Conservation (phyloP, 1,140 invertebrate species). For the Campoletis sonorensis region DNA sequence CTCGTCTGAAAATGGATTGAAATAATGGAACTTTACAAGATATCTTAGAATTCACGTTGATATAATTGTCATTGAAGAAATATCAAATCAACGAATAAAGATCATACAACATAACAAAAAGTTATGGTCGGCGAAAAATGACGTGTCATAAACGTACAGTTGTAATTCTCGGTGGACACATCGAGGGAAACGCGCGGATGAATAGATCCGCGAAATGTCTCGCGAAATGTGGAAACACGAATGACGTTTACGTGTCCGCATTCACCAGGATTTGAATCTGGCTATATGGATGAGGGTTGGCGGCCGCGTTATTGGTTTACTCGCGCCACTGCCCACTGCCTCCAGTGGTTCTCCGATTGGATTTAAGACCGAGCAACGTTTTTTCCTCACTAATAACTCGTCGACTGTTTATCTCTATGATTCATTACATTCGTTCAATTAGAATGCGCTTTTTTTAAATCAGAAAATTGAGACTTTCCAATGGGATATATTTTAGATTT, state of each 20-base stretch:
- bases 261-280: constrained; percentile 74
- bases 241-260: constrained; percentile 64
- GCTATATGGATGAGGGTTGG: constrained; percentile 66
- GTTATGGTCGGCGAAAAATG: not conserved
- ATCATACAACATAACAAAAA: not conserved
- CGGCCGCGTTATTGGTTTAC: constrained; percentile 76
- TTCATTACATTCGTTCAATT: too few relatives aligned
- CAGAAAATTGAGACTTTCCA: too few relatives aligned
- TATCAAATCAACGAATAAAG: not conserved
- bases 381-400: too few relatives aligned
- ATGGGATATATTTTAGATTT: too few relatives aligned
- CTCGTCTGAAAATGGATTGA: not conserved
- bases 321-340: constrained; percentile 72
- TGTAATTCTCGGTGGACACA: constrained; percentile 56
- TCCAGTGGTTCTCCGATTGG: constrained; percentile 66
- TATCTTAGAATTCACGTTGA: not conserved
- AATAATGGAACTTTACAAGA: not conserved
- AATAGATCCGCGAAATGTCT: constrained; percentile 69
- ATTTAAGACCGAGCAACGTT: not conserved
- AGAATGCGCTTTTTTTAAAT: too few relatives aligned
- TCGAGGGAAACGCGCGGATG: constrained; percentile 29
- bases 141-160: not conserved
- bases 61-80: not conserved
- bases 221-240: constrained; percentile 63
- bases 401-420: too few relatives aligned